Base-by-base conservation (phyloP, 2,113 vertebrate genomes). In the Atractosteus spatula region DNA sequence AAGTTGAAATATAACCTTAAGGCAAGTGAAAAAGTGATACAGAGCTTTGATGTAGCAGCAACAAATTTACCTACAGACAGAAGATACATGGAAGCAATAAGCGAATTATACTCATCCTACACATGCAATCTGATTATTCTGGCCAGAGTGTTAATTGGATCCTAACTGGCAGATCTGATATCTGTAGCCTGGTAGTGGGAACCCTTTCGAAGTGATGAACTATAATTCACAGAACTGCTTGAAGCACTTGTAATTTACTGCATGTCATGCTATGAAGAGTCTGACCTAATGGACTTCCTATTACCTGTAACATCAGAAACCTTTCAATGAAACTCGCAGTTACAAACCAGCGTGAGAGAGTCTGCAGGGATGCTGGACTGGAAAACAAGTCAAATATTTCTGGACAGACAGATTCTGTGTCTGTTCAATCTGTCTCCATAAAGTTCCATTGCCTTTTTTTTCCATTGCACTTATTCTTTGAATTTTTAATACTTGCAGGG, bases 81-180 rank as follows among this genome's bases (percentile, higher is more conserved):
- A 96, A 98, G 96, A 98, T 96, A 92, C 95, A 97, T 94, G 94
- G 93, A 91, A 91, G 94, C 93, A 96, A 95, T 97, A 97, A 97
- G 94, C 84, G 92, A 95, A 96, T 97, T 97, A 94, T 95, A 95
- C 94, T 94, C 91, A 94, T 90, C 93, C 94, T 94, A 95, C 95
- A 94, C 93, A 89, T 90, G 87, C 94, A 94, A 96, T 98, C 96
- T 96, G 96, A 97, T 98, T 96, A 95, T 96, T 96, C 94, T 93
- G 95, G 94, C 97, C 94, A 94, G 94, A 95, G 95, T 97, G 95
- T 98, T 99, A 98, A 99, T 98, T 99, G 96, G 96, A 98, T 98
- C 94, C 96, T 98, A 98, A 98, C 97, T 95, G 95, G 94, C 95
- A 96, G 95, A 98, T 99, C 96, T 97, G 96, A 95, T 99, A 98